phyloP scores from a whole-genome alignment of 2,888 invertebrate genomes.

The Phaedon cochleariae region DNA sequence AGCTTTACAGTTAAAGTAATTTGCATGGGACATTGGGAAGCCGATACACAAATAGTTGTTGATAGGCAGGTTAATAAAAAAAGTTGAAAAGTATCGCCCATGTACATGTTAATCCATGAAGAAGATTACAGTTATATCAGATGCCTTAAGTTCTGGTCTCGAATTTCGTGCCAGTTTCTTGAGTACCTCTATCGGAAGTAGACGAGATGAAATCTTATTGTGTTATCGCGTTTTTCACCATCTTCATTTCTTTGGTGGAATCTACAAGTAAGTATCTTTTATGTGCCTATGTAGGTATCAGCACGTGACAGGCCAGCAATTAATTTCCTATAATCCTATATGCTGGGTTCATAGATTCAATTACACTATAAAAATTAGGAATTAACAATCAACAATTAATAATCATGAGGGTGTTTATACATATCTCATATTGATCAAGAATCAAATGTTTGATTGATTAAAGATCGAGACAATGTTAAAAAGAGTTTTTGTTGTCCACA shows the following conservation, averaged over 20 bases:
- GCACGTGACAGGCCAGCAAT: too few species aligned
- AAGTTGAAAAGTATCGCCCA: constrained; percentile 5
- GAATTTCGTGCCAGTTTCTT: constrained; percentile 31
- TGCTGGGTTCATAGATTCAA: too few species aligned
- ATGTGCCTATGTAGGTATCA: neutral
- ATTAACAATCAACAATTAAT: too few species aligned
- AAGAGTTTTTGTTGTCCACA: too few species aligned
- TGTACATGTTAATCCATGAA: constrained; percentile 4
- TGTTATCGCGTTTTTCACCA: constrained; percentile 16
- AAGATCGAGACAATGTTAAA: too few species aligned
- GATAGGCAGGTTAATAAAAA: constrained; percentile 31
- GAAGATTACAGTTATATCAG: constrained; percentile 41
- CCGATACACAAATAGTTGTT: constrained; percentile 16
- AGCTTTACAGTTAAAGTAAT: constrained; percentile 27
- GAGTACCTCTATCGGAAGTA: constrained; percentile 13
- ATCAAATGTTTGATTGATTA: too few species aligned
- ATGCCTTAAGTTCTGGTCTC: constrained; percentile 29
- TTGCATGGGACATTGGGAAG: constrained; percentile 27
- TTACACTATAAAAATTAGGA: too few species aligned
- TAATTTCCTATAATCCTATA: too few species aligned
- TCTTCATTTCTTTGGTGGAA: constrained; percentile 1
- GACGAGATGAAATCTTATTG: constrained; percentile 25
- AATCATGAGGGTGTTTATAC: too few species aligned
- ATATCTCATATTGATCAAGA: too few species aligned
- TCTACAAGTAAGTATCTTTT: constrained; percentile 9